A percentile compares a stretch with the other conserved stretches of the same genome.
phyloP scores from a whole-genome alignment of 2,888 invertebrate genomes.

The Cryptops parisi region DNA sequence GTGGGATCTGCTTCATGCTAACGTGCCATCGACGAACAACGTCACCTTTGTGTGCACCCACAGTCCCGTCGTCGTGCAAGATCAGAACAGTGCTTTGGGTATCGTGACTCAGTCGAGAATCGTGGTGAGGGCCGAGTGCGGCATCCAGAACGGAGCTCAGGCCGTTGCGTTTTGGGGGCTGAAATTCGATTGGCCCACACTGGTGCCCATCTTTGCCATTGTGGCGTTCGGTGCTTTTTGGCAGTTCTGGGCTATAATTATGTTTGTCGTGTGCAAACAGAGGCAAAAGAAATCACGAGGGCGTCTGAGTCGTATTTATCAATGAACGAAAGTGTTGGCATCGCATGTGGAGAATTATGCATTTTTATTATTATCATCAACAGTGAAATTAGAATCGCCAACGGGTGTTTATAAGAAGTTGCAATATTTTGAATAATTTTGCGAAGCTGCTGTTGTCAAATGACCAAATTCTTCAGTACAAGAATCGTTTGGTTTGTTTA shows the following conservation, averaged over 20 bases:
- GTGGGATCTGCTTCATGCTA: conserved; percentile 21
- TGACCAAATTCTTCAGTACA: too few relatives aligned
- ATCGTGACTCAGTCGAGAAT: conserved; percentile 34
- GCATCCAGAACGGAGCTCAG: conserved; percentile 19
- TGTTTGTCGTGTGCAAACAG: conserved; percentile 14
- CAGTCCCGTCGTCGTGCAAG: conserved; percentile 62
- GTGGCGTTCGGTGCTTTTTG: conserved; percentile 17
- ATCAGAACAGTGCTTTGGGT: conserved; percentile 27
- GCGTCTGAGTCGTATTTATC: conserved; percentile 3
- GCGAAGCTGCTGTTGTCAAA: too few relatives aligned
- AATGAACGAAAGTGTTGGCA: not conserved
- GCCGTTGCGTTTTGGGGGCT: conserved; percentile 15
- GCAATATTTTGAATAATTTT: too few relatives aligned
- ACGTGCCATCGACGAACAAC: conserved; percentile 7
- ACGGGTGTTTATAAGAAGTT: too few relatives aligned
- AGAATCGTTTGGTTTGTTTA: too few relatives aligned
- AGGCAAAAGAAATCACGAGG: conserved; percentile 16
- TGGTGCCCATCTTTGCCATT: conserved; percentile 16
- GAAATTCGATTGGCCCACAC: conserved; percentile 10
- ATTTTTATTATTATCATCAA: too few relatives aligned
- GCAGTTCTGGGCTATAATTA: conserved; percentile 14
- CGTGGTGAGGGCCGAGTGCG: conserved; percentile 25
- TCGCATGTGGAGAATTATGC: too few relatives aligned
- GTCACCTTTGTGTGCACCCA: conserved; percentile 26
- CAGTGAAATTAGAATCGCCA: too few relatives aligned